Percentiles rank a stretch among this genome's conserved stretches.
Conservation (phyloP, 2,888 invertebrate species). For the Carterocephalus palaemon region DNA sequence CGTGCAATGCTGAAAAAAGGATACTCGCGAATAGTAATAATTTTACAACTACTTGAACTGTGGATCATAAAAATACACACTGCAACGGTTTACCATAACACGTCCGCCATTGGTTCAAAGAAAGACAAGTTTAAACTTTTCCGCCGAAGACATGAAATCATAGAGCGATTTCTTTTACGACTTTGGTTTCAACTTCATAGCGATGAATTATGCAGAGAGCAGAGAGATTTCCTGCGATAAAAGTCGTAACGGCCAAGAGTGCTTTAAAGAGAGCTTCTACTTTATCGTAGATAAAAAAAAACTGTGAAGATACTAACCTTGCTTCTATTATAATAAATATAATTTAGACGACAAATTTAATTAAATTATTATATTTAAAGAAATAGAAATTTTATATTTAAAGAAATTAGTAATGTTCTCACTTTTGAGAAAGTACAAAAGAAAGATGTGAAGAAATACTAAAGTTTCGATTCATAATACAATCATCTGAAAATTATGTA, state of each 20-base stretch:
- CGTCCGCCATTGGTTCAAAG: conserved; percentile 57
- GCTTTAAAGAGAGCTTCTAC: conserved; percentile 69
- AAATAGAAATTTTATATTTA: background rate
- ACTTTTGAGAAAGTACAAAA: too few species aligned
- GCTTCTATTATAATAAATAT: too few species aligned
- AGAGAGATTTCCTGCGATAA: conserved; percentile 76
- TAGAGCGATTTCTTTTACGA: conserved; percentile 79
- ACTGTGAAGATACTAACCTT: background rate
- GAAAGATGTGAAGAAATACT: too few species aligned
- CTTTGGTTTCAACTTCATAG: conserved; percentile 76
- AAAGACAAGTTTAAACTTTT: conserved; percentile 71
- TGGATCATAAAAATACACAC: conserved; percentile 1
- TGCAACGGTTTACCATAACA: conserved; percentile 20
- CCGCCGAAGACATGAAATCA: conserved; percentile 75
- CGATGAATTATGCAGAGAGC: conserved; percentile 78
- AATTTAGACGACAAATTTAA: too few species aligned
- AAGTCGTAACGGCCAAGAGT: conserved; percentile 74
- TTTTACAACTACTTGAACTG: background rate
- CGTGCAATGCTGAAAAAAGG: too few species aligned
- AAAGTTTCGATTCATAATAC: too few species aligned
- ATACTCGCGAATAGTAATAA: too few species aligned
- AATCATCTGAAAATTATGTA: too few species aligned
- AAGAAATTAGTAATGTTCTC: too few species aligned
- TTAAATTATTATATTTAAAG: too few species aligned
- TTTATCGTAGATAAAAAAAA: conserved; percentile 36